phyloP scores from a whole-genome alignment of 1,140 invertebrate species.

The Drosophila erecta region DNA sequence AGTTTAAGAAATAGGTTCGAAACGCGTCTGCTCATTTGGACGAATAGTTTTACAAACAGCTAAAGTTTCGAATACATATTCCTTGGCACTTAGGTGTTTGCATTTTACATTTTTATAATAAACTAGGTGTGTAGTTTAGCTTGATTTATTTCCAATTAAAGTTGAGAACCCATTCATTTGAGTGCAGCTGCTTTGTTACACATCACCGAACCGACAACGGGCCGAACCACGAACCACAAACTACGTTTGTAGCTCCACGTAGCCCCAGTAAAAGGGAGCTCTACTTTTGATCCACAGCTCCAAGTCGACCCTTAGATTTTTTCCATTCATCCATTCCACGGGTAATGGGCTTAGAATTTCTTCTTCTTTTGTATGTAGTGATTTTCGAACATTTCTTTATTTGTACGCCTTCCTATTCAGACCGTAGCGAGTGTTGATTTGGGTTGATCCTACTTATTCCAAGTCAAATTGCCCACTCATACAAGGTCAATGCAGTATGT shows the following conservation, averaged over 20 bases:
- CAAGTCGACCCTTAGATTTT: constrained; percentile 8
- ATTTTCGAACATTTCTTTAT: constrained; percentile 78
- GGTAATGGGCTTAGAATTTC: constrained; percentile 4
- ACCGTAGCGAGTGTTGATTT: constrained; percentile 64
- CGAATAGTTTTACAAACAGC: background rate
- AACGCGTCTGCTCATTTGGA: background rate
- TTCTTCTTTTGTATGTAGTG: constrained; percentile 13
- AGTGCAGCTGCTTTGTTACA: constrained; percentile 77
- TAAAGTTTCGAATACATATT: background rate
- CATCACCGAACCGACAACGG: constrained; percentile 74
- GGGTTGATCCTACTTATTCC: constrained; percentile 14
- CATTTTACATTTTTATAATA: background rate
- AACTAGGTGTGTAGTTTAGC: too few relatives aligned
- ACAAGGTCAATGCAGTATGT: constrained; percentile 31
- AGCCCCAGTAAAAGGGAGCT: background rate
- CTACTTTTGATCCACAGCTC: constrained; percentile 6
- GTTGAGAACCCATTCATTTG: background rate
- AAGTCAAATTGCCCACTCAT: constrained; percentile 39
- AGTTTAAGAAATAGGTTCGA: background rate
- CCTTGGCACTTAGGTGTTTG: background rate
- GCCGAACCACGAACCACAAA: constrained; percentile 28
- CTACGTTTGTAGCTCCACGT: too few relatives aligned
- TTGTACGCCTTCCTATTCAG: constrained; percentile 54
- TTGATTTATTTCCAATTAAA: background rate
- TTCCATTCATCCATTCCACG: constrained; percentile 15